Conservation (phyloP, 2,888 invertebrate species). For the Conistra vaccinii region DNA sequence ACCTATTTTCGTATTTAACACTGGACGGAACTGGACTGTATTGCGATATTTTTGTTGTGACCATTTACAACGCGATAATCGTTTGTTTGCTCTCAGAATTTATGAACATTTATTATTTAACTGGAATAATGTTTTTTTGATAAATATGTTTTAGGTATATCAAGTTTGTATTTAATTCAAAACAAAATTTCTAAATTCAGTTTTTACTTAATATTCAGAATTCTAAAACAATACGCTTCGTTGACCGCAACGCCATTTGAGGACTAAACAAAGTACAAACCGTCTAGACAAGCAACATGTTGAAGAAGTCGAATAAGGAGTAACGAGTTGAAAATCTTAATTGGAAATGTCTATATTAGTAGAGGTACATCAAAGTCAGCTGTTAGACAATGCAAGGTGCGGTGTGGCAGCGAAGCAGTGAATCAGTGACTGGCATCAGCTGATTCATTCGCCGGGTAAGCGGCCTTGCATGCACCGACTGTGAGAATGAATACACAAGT, state of each 20-base stretch:
- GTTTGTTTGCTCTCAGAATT: conserved; percentile 54
- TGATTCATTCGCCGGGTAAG: conserved; percentile 83
- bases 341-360: conserved; percentile 64
- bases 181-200: background rate
- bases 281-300: conserved; percentile 58
- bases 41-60: conserved; percentile 69
- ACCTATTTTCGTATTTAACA: conserved; percentile 82
- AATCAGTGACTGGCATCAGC: conserved; percentile 83
- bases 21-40: conserved; percentile 73
- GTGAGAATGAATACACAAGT: conserved; percentile 78
- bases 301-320: conserved; percentile 57
- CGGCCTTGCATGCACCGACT: conserved; percentile 83
- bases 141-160: conserved; percentile 16
- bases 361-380: conserved; percentile 73
- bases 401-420: conserved; percentile 73
- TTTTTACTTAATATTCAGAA: conserved; percentile 3
- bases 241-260: conserved; percentile 51
- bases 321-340: conserved; percentile 65
- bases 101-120: conserved; percentile 25
- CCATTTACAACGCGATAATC: conserved; percentile 64
- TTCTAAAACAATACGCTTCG: conserved; percentile 50
- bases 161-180: conserved; percentile 6
- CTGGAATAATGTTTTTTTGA: conserved; percentile 1
- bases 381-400: conserved; percentile 79
- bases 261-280: conserved; percentile 46